Base-by-base conservation (phyloP, 92 coral and sea anemone species). In the Pocillopora meandrina region DNA sequence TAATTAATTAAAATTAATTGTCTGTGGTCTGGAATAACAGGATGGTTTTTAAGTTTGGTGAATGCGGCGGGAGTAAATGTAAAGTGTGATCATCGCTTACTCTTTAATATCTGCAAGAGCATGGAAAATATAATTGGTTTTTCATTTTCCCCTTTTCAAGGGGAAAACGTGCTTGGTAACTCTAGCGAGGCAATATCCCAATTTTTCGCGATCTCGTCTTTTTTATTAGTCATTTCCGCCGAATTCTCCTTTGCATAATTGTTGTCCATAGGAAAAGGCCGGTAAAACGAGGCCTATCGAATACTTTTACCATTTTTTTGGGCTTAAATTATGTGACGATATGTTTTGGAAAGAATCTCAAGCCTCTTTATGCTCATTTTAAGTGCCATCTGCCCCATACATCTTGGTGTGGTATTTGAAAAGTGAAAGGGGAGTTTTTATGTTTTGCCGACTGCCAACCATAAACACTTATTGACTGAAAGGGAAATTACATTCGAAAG, bases 151-250 rank as follows among this genome's bases (percentile, higher is more conserved):
- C 31, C 18, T 19, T 2, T 47, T 42, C 8, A 42, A 42, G 52
- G 52, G 52, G 8, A 77, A 33, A 21, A n/a, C 19, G 55, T 57
- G 52, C 23, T 33, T 26, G 21, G 35, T 10, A 77, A 61, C 71
- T 13, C 60, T 26, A 57, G 36, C 78, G 72, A 73, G 62, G 63
- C 20, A 82, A 82, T 73, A 82, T 82, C 86, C 78, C 62, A 72
- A 72, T 34, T 5, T 34, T 13, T 49, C 12, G 71, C 20, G 33
- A 47, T 42, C 52, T 42, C 52, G 52, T 42, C 34, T 20, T 71
- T 49, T 6, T 61, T 0, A 1, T 0, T 35, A 11, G 18, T 42
- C 42, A 73, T 83, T 73, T 74, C 80, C 86, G 86, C 35, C 34
- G 15, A 31, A 55, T 7, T 23, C 17, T 52, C 58, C 58, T 55